A percentile compares a stretch with the other conserved stretches of the same genome.
Conservation (phyloP, 30 jellyfish, hydroid and myxozoan species). For the Hydra vulgaris region DNA sequence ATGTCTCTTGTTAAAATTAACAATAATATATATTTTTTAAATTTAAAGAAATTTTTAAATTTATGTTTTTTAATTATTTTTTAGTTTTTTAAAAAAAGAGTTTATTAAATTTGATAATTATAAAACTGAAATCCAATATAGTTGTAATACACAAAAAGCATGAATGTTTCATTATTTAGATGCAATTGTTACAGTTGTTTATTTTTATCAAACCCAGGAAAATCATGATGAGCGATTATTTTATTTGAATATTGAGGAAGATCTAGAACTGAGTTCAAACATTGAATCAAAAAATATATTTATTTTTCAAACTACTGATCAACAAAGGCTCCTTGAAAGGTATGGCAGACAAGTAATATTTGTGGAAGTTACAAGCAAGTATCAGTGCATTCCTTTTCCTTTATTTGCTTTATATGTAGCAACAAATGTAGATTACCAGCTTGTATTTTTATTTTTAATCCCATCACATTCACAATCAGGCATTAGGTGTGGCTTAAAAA, state of each 20-base stretch:
- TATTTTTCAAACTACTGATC: constrained; percentile 21
- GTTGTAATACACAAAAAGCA: background rate
- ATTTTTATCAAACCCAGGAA: background rate
- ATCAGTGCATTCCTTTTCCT: constrained; percentile 19
- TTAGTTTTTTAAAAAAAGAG: too few species aligned
- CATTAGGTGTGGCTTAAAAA: constrained; percentile 13
- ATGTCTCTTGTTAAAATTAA: too few species aligned
- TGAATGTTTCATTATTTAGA: background rate
- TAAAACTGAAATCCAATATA: too few species aligned
- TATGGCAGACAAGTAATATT: constrained; percentile 28
- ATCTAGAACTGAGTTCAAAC: background rate
- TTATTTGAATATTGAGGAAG: constrained; percentile 3
- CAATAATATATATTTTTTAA: too few species aligned
- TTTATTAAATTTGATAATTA: too few species aligned
- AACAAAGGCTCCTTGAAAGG: constrained; percentile 23
- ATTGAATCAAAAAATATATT: constrained; percentile 5
- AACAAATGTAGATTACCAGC: constrained; percentile 35
- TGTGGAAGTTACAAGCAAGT: constrained; percentile 3
- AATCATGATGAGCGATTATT: background rate
- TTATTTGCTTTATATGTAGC: constrained; percentile 24
- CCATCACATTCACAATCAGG: background rate
- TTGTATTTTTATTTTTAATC: constrained; percentile 12
- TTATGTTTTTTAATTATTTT: too few species aligned
- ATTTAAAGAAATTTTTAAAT: too few species aligned
- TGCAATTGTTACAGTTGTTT: background rate